Evolutionary conservation across 2,888 invertebrate species (phyloP), one percentile per base, ranked within the genome.

Genomic region (Ypsolopha sequella): DNA sequence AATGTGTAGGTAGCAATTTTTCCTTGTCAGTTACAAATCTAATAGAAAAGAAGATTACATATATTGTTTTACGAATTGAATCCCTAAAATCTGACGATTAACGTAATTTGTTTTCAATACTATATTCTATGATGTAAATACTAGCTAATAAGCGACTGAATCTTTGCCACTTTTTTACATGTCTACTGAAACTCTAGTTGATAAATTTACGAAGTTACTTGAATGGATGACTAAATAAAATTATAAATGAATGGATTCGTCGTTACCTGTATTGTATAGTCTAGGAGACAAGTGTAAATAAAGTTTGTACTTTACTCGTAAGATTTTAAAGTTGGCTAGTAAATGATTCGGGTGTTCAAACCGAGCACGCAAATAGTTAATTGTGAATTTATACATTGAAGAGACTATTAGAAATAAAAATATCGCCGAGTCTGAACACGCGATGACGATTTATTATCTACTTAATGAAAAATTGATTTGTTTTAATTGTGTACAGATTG

Each of bases 131-230:
- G 69, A 70, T 84, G 84, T 85, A 84, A 60, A 85, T 85, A 85
- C 60, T 84, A 82, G 73, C 54, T 44, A 58, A 63, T 84, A 84
- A 84, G 82, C 66, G 79, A 80, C 79, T 80, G 79, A 80, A 67
- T 78, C 76, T 82, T 82, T 81, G 80, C 80, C 81, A 84, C 84
- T 84, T 85, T 85, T 85, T 81, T 85, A 85, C 77, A 76, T 76
- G 79, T 81, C 78, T 81, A 79, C 68, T 48, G 70, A 75, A 73
- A 68, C 64, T 73, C 56, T 58, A 70, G 70, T 61, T 41, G n/a
- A 11, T 63, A 63, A 51, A 47, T 47, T 47, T 47, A 47, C 52
- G 38, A 41, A 48, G 51, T 63, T 64, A 64, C 63, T 63, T 60
- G 59, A 69, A 63, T 58, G 60, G 60, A 59, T 64, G 58, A 58